These are phyloP conservation scores for Stictocephala bisonia DNA, from an alignment of 2,888 invertebrate species.

Conservation along the genomic window DNA sequence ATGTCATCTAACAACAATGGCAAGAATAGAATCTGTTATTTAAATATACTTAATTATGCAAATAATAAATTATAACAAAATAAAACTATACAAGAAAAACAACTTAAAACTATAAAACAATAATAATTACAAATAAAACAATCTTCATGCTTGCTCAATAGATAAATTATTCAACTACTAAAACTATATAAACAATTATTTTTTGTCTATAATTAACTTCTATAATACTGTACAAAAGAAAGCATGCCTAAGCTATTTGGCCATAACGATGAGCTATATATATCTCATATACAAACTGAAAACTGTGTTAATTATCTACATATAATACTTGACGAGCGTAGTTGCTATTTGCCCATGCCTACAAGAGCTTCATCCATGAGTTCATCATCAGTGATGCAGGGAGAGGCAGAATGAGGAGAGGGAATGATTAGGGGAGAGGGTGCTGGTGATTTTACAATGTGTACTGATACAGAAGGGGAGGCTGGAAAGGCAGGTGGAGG, in stretches of 20 bases:
- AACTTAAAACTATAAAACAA: no score
- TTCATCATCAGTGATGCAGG: conserved; percentile 89
- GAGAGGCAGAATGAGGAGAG: conserved; percentile 77
- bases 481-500: conserved; percentile 65
- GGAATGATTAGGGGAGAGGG: conserved; percentile 78
- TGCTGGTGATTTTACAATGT: conserved; percentile 82
- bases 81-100: no score
- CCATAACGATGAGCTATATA: no score
- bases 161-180: no score
- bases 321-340: conserved; percentile 15
- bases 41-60: no score
- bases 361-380: conserved; percentile 90
- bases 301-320: conserved; percentile 6
- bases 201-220: not conserved
- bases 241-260: no score
- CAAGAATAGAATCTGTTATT: no score
- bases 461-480: conserved; percentile 74
- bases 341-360: conserved; percentile 75
- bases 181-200: not conserved
- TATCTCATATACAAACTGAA: not conserved
- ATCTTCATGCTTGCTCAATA: no score
- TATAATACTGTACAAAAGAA: conserved; percentile 35
- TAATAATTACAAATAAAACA: no score
- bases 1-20: no score
- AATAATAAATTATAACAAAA: no score